These are phyloP conservation scores for Ctenicera cuprea DNA, from an alignment of 2,888 invertebrate species.

Conservation along the genomic window DNA sequence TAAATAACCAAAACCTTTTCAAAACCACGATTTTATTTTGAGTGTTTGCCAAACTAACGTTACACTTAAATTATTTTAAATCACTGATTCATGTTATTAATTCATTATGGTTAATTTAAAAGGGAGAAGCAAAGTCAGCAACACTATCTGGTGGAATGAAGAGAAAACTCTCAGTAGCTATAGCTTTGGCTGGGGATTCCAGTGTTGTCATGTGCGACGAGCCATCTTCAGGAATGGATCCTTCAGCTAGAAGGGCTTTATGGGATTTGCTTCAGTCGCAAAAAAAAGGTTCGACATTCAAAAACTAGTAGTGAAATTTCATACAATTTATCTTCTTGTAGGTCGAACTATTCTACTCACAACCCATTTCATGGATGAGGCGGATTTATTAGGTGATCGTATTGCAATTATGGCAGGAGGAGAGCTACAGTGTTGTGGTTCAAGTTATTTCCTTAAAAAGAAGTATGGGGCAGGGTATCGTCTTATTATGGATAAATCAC, in stretches of 20 bases:
- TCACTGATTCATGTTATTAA: no score
- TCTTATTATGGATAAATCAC: slow-evolving; percentile 80
- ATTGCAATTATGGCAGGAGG: slow-evolving; percentile 93
- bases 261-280: slow-evolving; percentile 88
- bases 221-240: slow-evolving; percentile 91
- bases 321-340: slow-evolving; percentile 61
- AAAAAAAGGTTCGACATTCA: slow-evolving; percentile 74
- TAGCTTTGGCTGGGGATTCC: slow-evolving; percentile 85
- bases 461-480: slow-evolving; percentile 91
- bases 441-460: slow-evolving; percentile 87
- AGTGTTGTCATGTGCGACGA: slow-evolving; percentile 84
- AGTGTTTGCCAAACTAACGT: no score
- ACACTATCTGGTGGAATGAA: slow-evolving; percentile 89
- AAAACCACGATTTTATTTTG: no score
- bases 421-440: slow-evolving; percentile 86
- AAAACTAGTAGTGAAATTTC: neutral
- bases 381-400: slow-evolving; percentile 89
- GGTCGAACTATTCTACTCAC: slow-evolving; percentile 89
- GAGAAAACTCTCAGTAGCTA: slow-evolving; percentile 84
- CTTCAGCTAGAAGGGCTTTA: slow-evolving; percentile 86
- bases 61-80: no score
- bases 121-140: slow-evolving; percentile 74
- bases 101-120: no score
- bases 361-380: slow-evolving; percentile 95
- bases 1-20: no score